Conservation (phyloP, 2,113 vertebrate genomes). For the Perccottus glenii region DNA sequence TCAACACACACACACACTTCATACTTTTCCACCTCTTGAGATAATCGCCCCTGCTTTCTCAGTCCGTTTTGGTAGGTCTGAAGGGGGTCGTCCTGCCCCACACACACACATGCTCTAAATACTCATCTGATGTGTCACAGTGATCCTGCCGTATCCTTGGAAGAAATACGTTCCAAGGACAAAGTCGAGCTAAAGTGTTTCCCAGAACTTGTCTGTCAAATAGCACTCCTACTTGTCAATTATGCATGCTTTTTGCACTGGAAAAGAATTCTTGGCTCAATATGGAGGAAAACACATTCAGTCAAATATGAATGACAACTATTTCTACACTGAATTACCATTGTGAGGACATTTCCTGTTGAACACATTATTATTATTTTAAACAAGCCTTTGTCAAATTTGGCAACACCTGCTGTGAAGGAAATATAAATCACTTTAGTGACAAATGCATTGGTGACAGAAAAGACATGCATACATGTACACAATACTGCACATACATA, state of each 20-base stretch:
- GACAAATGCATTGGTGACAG: slow-evolving; percentile 10
- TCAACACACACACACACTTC: background rate
- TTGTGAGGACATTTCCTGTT: background rate
- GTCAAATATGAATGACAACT: slow-evolving; percentile 2
- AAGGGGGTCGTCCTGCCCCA: background rate
- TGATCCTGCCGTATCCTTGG: slow-evolving; percentile 19
- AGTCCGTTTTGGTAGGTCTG: slow-evolving; percentile 4
- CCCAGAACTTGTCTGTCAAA: slow-evolving; percentile 46
- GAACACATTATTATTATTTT: background rate
- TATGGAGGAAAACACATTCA: background rate
- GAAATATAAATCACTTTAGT: background rate
- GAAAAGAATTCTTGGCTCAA: slow-evolving; percentile 22
- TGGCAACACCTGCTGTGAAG: background rate
- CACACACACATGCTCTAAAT: slow-evolving; percentile 17
- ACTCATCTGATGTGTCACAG: slow-evolving; percentile 32
- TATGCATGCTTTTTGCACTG: slow-evolving; percentile 21
- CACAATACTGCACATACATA: slow-evolving; percentile 15
- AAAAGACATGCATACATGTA: background rate
- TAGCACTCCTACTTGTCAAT: slow-evolving; percentile 29
- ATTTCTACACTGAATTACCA: background rate
- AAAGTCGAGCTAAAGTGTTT: slow-evolving; percentile 21
- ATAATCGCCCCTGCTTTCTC: background rate
- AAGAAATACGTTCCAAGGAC: slow-evolving; percentile 35
- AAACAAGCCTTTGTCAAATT: too few relatives aligned
- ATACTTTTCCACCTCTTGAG: slow-evolving; percentile 9